phyloP scores from a whole-genome alignment of 2,113 vertebrate species.

The Corythornis madagascariensis region DNA sequence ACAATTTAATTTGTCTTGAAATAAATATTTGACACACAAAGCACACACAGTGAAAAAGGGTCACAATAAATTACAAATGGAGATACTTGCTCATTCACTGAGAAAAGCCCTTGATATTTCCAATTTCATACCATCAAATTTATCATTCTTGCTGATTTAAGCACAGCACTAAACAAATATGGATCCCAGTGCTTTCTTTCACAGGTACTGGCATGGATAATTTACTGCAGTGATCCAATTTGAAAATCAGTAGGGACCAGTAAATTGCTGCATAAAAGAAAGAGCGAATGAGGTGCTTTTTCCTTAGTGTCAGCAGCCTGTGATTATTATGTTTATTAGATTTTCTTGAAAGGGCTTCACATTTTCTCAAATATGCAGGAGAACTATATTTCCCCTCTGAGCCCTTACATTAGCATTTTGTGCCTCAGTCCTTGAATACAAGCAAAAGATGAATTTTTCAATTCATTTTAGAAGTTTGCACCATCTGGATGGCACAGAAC shows the following conservation, averaged over 20 bases:
- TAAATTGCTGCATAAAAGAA: slow-evolving; percentile 81
- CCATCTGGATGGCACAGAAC: slow-evolving; percentile 58
- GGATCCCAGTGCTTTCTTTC: slow-evolving; percentile 80
- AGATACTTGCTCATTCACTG: slow-evolving; percentile 73
- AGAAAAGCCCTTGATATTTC: slow-evolving; percentile 80
- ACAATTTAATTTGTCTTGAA: slow-evolving; percentile 79
- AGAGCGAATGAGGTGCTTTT: slow-evolving; percentile 80
- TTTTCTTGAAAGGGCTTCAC: slow-evolving; percentile 83
- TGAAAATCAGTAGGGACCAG: slow-evolving; percentile 83
- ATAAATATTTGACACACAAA: slow-evolving; percentile 80
- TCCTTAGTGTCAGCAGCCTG: slow-evolving; percentile 85
- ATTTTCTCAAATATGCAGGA: slow-evolving; percentile 85
- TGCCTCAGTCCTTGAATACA: slow-evolving; percentile 73
- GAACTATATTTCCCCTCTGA: slow-evolving; percentile 82
- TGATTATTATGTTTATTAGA: slow-evolving; percentile 85
- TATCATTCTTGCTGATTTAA: slow-evolving; percentile 89
- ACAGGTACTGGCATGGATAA: slow-evolving; percentile 79
- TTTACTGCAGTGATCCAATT: slow-evolving; percentile 85
- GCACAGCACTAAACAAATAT: slow-evolving; percentile 81
- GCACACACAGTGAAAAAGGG: slow-evolving; percentile 71
- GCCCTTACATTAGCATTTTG: slow-evolving; percentile 81
- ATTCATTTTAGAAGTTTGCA: slow-evolving; percentile 78
- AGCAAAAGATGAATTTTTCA: slow-evolving; percentile 79
- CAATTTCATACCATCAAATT: slow-evolving; percentile 80
- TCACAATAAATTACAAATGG: slow-evolving; percentile 78